These are phyloP conservation scores for Gerris buenoi DNA, from an alignment of 1,140 invertebrate genomes.

Conservation along the genomic window DNA sequence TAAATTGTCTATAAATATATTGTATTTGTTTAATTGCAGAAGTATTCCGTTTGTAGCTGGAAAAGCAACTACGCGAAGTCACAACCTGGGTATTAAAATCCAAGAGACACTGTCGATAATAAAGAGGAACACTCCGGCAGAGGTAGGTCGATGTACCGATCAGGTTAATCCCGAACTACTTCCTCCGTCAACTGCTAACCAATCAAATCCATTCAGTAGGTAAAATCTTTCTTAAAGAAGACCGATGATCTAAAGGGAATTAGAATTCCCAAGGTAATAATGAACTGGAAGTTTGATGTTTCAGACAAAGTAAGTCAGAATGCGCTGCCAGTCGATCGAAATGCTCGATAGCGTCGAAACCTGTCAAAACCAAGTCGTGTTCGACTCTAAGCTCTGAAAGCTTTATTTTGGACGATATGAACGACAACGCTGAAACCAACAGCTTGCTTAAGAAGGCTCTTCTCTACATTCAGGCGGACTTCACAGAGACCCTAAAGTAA, in stretches of 20 bases:
- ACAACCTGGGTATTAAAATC: not conserved
- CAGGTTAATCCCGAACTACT: too few relatives aligned
- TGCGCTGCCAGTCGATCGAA: too few relatives aligned
- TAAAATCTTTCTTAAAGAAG: too few relatives aligned
- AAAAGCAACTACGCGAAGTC: not conserved
- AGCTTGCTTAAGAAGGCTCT: not conserved
- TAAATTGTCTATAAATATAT: too few relatives aligned
- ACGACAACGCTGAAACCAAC: not conserved
- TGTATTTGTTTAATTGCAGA: too few relatives aligned
- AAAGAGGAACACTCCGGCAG: not conserved
- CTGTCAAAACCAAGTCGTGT: not conserved
- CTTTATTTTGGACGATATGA: not conserved
- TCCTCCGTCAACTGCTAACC: too few relatives aligned
- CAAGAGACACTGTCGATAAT: conserved; percentile 2
- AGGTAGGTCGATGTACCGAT: not conserved
- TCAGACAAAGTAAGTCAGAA: too few relatives aligned
- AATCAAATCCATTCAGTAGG: not conserved
- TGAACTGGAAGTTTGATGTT: too few relatives aligned
- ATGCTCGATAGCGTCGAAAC: not conserved
- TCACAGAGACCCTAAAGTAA: not conserved
- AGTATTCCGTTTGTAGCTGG: conserved; percentile 1
- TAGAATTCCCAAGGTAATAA: too few relatives aligned
- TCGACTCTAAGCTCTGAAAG: not conserved
- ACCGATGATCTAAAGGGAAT: too few relatives aligned
- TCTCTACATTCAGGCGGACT: not conserved